A percentile compares a stretch with the other conserved stretches of the same genome.
These are phyloP conservation scores for Ochotona curzoniae DNA, from an alignment of 2,113 vertebrate species.

Conservation along the genomic window DNA sequence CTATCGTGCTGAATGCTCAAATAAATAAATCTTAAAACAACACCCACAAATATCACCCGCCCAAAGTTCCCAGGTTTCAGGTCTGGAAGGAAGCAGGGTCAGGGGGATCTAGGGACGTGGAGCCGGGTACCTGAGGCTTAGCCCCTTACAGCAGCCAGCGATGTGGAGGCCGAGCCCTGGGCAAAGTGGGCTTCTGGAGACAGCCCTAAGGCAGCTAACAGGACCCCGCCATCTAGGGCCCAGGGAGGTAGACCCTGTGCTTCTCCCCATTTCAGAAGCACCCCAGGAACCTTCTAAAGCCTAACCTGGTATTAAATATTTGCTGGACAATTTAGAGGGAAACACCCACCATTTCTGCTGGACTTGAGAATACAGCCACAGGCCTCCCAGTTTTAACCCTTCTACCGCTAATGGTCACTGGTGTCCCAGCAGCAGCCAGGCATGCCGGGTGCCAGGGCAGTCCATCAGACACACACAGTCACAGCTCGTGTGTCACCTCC, in stretches of 20 bases:
- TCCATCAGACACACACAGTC: no score
- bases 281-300: neutral
- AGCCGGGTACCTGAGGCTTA: neutral
- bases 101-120: neutral
- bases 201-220: neutral
- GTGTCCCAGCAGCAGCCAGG: neutral
- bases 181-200: neutral
- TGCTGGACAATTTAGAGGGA: neutral
- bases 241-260: no score
- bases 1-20: no score
- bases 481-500: neutral
- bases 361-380: neutral
- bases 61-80: neutral
- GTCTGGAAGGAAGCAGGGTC: neutral
- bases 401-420: no score
- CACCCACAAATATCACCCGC: no score
- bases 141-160: neutral
- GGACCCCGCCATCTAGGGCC: no score
- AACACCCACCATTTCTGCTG: neutral
- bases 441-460: neutral
- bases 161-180: neutral
- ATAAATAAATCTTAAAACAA: no score
- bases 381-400: fast-evolving
- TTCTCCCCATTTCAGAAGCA: no score
- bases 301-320: neutral